Evolutionary conservation across 1,140 invertebrate species (phyloP).

Genomic region (Drosophila busckii): DNA sequence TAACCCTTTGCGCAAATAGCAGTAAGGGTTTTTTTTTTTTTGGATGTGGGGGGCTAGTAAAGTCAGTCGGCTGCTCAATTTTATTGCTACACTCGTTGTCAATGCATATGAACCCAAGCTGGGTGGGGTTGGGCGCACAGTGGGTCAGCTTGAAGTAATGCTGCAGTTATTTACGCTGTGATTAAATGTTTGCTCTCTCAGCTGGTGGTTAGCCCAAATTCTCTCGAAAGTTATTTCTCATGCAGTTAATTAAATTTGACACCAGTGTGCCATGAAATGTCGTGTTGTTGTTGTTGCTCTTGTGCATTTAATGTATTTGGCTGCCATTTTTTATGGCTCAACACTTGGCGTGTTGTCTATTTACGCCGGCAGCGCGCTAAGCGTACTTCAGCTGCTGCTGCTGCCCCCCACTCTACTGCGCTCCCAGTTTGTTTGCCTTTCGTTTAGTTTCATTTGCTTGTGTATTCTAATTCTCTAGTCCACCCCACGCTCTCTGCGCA

Average conservation of each 20-base stretch:
- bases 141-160: slow-evolving; percentile 24
- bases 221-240: neutral
- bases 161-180: slow-evolving; percentile 15
- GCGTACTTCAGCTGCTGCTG: too few relatives aligned
- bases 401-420: slow-evolving; percentile 1
- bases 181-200: neutral
- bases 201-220: slow-evolving; percentile 2
- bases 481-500: too few relatives aligned
- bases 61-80: slow-evolving; percentile 44
- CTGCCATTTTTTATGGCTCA: slow-evolving; percentile 44
- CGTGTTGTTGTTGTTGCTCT: slow-evolving; percentile 12
- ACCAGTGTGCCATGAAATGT: slow-evolving; percentile 18
- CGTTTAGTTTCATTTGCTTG: slow-evolving; percentile 28
- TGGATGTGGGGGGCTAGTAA: neutral
- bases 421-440: slow-evolving; percentile 12
- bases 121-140: slow-evolving; percentile 48
- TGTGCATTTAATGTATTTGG: slow-evolving; percentile 42
- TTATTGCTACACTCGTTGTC: slow-evolving; percentile 62
- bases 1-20: too few relatives aligned
- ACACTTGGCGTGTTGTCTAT: slow-evolving; percentile 37
- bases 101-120: slow-evolving; percentile 37
- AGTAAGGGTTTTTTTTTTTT: slow-evolving; percentile 26
- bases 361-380: neutral
- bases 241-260: neutral
- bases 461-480: too few relatives aligned